Base-by-base conservation (phyloP, 1,140 invertebrate genomes). In the Megalopta genalis region DNA sequence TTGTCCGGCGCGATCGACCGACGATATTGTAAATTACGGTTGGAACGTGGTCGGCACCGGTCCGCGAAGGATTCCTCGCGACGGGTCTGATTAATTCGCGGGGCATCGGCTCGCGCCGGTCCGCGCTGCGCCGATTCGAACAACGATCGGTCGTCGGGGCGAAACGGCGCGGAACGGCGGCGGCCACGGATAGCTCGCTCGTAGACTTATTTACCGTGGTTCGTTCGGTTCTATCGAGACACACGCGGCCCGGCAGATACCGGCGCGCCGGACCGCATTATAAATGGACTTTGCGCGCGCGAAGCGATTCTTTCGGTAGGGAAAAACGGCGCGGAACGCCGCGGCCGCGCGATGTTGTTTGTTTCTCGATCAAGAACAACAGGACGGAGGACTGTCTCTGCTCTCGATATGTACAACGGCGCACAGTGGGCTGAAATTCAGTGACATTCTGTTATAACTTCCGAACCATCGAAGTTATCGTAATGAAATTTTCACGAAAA, bases 231-330 rank as follows among this genome's bases (percentile, higher is more conserved):
- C 32, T 32, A 37, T 14, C 37, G 37, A 66, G 27, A 4, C 10
- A 3, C 25, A 10, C 23, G 3, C n/a, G n/a, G 25, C 21, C 7
- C 21, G 21, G 23, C 10, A 42, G 73, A 76, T 76, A 76, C 37
- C 62, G 46, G 39, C n/a, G n/a, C n/a, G n/a, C n/a, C 39, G 23
- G 16, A 32, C 16, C 18, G 67, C 46, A 25, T 70, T 64, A 63
- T 54, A 54, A 71, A 70, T 39, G 76, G 60, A 78, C 68, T 78
- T 78, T 72, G 60, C 37, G 60, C 68, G 23, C 67, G 75, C 71
- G 75, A 21, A 78, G 2, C 18, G 46, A 72, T 72, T 72, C 62
- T 72, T 46, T 14, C 23, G 10, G 5, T 10, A 14, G 4, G 21
- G 66, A 14, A 60, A 59, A 64, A 37, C 65, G 32, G 62, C 3